phyloP scores from a whole-genome alignment of 2,797 vertebrate genomes.

The Gymnothorax javanicus region DNA sequence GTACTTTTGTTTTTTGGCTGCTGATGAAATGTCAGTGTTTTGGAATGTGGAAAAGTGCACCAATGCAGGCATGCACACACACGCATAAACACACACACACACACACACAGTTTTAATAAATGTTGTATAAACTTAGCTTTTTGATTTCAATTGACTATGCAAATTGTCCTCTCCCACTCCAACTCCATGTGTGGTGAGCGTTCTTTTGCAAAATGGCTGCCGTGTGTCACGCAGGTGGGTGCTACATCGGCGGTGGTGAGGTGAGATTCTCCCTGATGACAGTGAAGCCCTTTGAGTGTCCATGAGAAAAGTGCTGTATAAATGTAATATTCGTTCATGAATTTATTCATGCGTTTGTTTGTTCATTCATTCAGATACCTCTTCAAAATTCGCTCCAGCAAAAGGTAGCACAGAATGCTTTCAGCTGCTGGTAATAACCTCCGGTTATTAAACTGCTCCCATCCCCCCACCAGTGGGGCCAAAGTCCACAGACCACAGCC shows the following conservation, averaged over 20 bases:
- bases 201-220: too few relatives aligned
- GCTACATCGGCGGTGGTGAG: too few relatives aligned
- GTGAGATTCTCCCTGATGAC: too few relatives aligned
- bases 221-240: too few relatives aligned
- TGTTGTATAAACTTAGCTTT: slow-evolving; percentile 67
- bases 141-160: too few relatives aligned
- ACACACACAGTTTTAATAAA: slow-evolving; percentile 54
- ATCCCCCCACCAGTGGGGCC: not conserved
- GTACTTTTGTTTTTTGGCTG: not conserved
- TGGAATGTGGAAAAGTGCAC: not conserved
- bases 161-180: too few relatives aligned
- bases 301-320: too few relatives aligned
- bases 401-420: slow-evolving; percentile 54
- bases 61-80: not conserved
- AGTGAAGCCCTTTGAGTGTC: too few relatives aligned
- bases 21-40: not conserved
- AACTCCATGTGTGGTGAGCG: too few relatives aligned
- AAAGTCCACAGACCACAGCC: not conserved
- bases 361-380: slow-evolving; percentile 49
- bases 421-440: not conserved
- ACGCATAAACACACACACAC: slow-evolving; percentile 25
- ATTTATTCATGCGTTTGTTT: too few relatives aligned
- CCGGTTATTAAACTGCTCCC: slow-evolving; percentile 38
- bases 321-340: too few relatives aligned
- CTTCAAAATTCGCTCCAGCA: slow-evolving; percentile 64